phyloP scores from a whole-genome alignment of 2,113 vertebrate genomes.

The Tringa solitaria region DNA sequence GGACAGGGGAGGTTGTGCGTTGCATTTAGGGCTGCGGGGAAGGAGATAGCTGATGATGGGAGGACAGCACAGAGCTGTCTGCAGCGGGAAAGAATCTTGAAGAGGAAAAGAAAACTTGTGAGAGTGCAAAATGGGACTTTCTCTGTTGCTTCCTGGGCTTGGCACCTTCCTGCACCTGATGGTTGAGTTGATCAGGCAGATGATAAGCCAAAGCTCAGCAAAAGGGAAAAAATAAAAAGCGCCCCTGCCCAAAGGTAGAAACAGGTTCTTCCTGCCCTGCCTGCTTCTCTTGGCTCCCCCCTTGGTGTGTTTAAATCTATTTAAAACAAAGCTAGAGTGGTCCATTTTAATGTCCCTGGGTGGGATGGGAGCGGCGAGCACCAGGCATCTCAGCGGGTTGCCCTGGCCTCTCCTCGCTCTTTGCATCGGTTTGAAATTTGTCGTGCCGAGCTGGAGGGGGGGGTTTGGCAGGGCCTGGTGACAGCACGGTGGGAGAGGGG shows the following conservation, averaged over 20 bases:
- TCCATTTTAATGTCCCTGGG: background rate
- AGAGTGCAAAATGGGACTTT: background rate
- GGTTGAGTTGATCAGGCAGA: background rate
- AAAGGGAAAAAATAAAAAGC: background rate
- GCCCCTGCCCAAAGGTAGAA: background rate
- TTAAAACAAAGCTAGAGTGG: background rate
- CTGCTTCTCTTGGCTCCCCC: background rate
- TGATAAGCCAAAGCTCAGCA: background rate
- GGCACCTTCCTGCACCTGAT: background rate
- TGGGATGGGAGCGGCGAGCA: background rate
- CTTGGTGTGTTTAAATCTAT: background rate
- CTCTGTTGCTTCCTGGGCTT: background rate
- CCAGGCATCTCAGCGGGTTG: fast-evolving
- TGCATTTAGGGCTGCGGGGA: background rate
- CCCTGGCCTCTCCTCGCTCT: background rate
- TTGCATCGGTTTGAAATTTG: background rate
- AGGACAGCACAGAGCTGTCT: no score
- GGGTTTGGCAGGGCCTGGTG: background rate
- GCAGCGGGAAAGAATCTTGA: background rate
- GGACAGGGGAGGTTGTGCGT: background rate
- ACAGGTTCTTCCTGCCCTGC: background rate
- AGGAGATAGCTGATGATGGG: background rate
- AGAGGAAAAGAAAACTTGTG: no score
- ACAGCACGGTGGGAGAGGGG: background rate
- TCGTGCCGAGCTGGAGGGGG: background rate